Percentiles rank a stretch among this genome's conserved stretches.
Evolutionary conservation across 1,140 invertebrate species (phyloP).

Genomic region (Camponotus floridanus): DNA sequence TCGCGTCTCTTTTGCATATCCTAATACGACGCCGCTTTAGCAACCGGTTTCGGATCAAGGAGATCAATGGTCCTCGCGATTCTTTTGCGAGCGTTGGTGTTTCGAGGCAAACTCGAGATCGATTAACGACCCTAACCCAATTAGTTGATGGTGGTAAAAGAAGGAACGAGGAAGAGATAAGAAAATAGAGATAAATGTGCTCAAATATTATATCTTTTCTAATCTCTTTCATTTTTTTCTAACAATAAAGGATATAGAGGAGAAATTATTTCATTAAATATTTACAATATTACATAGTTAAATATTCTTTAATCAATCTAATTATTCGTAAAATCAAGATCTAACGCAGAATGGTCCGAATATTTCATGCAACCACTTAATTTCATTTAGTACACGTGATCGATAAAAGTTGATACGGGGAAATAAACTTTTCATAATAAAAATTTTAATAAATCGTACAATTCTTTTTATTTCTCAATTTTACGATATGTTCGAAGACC

Average conservation of each 20-base stretch:
- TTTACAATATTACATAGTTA: background rate
- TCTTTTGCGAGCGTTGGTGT: conserved; percentile 9
- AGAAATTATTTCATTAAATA: background rate
- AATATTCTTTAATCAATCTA: background rate
- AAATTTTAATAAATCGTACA: conserved; percentile 13
- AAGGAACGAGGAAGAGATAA: conserved; percentile 1
- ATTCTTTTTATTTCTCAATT: background rate
- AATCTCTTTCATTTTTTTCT: background rate
- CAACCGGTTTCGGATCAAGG: conserved; percentile 49
- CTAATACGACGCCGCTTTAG: conserved; percentile 25
- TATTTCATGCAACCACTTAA: background rate
- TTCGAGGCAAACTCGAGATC: conserved; percentile 42
- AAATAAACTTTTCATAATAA: conserved; percentile 12
- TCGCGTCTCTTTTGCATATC: conserved; percentile 38
- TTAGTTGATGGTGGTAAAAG: conserved; percentile 1
- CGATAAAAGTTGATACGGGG: background rate
- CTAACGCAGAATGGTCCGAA: background rate
- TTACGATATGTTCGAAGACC: background rate
- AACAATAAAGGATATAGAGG: background rate
- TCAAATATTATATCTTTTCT: background rate
- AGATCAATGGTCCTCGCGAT: conserved; percentile 39
- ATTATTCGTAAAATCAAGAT: conserved; percentile 23
- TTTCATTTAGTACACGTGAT: background rate
- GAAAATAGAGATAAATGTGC: conserved; percentile 2
- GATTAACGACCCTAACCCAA: conserved; percentile 61